phyloP scores from a whole-genome alignment of 1,140 invertebrate genomes.

The Drosophila santomea region DNA sequence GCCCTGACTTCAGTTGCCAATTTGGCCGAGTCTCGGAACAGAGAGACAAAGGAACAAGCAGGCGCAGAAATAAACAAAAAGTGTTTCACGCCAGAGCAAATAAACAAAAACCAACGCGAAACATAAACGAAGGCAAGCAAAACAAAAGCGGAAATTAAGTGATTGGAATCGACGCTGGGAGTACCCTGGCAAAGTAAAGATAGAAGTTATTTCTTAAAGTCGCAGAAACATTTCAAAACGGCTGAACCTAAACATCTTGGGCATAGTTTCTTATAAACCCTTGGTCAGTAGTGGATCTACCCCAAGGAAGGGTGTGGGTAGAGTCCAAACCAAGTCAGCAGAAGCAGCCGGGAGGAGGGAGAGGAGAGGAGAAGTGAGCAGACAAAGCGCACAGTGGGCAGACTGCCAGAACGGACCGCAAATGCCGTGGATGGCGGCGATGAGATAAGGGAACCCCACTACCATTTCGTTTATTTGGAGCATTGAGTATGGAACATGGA shows the following conservation, averaged over 20 bases:
- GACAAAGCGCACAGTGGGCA: constrained; percentile 18
- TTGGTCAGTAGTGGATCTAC: too few species aligned
- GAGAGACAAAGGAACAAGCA: constrained; percentile 36
- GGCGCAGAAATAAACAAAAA: constrained; percentile 66
- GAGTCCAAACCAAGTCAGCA: not conserved
- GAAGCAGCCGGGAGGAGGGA: not conserved
- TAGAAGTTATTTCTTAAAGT: too few species aligned
- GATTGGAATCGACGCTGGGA: not conserved
- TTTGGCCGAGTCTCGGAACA: constrained; percentile 34
- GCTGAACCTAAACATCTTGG: not conserved
- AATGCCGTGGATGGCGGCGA: constrained; percentile 30
- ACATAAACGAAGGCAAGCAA: constrained; percentile 34
- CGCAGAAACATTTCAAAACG: too few species aligned
- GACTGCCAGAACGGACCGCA: constrained; percentile 13
- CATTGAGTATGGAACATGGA: constrained; percentile 23
- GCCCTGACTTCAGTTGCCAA: constrained; percentile 43
- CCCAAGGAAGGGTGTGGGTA: not conserved
- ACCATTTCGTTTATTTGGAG: constrained; percentile 9
- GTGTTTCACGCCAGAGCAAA: constrained; percentile 71
- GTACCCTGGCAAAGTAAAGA: constrained; percentile 10
- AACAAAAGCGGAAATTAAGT: constrained; percentile 26
- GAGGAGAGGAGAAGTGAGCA: not conserved
- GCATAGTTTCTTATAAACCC: not conserved
- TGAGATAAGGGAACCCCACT: constrained; percentile 33
- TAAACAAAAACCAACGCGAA: constrained; percentile 56